phyloP scores from a whole-genome alignment of 1,140 invertebrate species.

The Macrobrachium nipponense region DNA sequence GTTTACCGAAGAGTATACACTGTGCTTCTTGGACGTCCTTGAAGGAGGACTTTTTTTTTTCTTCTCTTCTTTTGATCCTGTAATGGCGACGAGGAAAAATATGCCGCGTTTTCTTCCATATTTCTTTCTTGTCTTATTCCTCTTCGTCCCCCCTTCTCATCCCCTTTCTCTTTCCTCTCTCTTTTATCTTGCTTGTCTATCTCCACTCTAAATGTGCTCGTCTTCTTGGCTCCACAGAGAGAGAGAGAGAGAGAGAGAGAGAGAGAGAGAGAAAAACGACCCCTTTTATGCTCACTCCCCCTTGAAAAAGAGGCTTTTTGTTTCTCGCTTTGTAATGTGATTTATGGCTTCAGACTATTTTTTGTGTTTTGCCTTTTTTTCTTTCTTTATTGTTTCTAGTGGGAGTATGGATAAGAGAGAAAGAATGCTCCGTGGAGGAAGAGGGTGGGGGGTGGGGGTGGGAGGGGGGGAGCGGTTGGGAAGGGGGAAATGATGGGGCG shows the following conservation, averaged over 20 bases:
- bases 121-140: background rate
- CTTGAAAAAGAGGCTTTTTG: too few relatives aligned
- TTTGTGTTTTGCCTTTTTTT: too few relatives aligned
- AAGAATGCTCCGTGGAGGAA: background rate
- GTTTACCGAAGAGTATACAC: too few relatives aligned
- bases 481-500: background rate
- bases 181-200: background rate
- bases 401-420: background rate
- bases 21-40: too few relatives aligned
- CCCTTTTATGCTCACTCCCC: too few relatives aligned
- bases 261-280: background rate
- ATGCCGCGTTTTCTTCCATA: too few relatives aligned
- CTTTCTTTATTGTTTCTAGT: background rate
- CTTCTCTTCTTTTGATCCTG: too few relatives aligned
- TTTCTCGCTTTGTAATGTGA: too few relatives aligned
- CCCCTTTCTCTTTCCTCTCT: background rate
- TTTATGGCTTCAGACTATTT: too few relatives aligned
- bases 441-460: background rate
- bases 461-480: background rate
- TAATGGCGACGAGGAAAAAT: too few relatives aligned
- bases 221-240: background rate
- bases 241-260: constrained; percentile 3
- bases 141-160: background rate
- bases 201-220: background rate
- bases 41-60: too few relatives aligned